A percentile compares a stretch with the other conserved stretches of the same genome.
Conservation (phyloP, 2,797 vertebrate genomes). For the Allobates femoralis region DNA sequence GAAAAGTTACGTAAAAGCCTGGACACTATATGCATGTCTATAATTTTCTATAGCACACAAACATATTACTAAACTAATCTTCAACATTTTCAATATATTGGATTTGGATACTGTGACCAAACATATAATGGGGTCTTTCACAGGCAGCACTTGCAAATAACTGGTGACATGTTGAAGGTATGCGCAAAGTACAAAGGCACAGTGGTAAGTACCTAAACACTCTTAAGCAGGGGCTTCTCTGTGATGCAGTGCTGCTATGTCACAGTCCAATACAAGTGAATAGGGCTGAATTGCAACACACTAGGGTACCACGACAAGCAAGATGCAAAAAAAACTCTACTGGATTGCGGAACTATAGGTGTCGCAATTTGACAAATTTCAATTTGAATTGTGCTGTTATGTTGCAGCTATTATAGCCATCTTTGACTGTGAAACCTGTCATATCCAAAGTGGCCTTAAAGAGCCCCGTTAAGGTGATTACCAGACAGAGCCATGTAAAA, state of each 20-base stretch:
- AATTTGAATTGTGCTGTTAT: too few relatives aligned
- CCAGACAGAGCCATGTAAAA: neutral
- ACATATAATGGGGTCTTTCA: neutral
- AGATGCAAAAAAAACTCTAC: too few relatives aligned
- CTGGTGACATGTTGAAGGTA: slow-evolving; percentile 5
- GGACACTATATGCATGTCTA: neutral
- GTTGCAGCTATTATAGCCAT: too few relatives aligned
- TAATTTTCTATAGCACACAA: neutral
- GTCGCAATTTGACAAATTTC: too few relatives aligned
- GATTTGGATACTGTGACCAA: neutral
- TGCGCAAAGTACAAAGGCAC: slow-evolving; percentile 40
- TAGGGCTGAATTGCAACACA: too few relatives aligned
- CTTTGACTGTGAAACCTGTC: too few relatives aligned
- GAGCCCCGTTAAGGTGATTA: neutral
- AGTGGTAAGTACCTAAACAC: slow-evolving; percentile 18
- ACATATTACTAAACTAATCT: neutral
- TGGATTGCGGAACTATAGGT: too few relatives aligned
- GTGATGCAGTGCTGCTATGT: too few relatives aligned
- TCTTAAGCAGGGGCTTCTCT: neutral
- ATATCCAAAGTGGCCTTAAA: too few relatives aligned
- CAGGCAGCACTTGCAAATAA: neutral
- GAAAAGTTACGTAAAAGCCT: neutral
- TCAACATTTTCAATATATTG: neutral
- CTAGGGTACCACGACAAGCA: too few relatives aligned
- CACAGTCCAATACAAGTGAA: too few relatives aligned